A percentile compares a stretch with the other conserved stretches of the same genome.
Evolutionary conservation across 2,888 invertebrate genomes (phyloP).

Genomic region (Eupithecia dodoneata): DNA sequence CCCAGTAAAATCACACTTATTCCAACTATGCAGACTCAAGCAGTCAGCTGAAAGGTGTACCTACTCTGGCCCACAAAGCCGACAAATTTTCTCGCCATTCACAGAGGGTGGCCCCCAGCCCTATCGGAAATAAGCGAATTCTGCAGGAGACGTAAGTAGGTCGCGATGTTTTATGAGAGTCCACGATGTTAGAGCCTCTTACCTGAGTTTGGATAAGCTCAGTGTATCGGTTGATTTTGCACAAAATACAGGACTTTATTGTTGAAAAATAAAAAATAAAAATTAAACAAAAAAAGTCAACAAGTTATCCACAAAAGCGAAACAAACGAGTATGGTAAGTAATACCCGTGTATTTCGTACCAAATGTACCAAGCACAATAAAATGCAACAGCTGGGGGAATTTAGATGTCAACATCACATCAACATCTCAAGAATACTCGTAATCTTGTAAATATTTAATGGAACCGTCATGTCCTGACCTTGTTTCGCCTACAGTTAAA

Average conservation of each 20-base stretch:
- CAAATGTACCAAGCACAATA: neutral
- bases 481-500: constrained; percentile 50
- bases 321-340: too few species aligned
- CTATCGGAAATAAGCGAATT: constrained; percentile 70
- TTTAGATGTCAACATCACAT: neutral
- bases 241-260: neutral
- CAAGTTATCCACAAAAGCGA: neutral
- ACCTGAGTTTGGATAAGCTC: constrained; percentile 23
- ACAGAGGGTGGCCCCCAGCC: constrained; percentile 57
- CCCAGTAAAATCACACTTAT: constrained; percentile 22
- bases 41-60: constrained; percentile 55
- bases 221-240: constrained; percentile 9
- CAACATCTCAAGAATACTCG: constrained; percentile 11
- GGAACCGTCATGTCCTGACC: constrained; percentile 33
- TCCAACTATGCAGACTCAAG: constrained; percentile 38
- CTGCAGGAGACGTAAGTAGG: constrained; percentile 73
- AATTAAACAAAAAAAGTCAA: too few species aligned
- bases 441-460: constrained; percentile 26
- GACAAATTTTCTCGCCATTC: constrained; percentile 68
- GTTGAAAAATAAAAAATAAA: neutral
- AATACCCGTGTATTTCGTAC: neutral
- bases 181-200: constrained; percentile 34
- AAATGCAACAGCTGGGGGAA: neutral
- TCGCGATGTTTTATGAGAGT: constrained; percentile 67
- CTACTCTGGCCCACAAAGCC: constrained; percentile 58